Percentiles rank a stretch among this genome's conserved stretches.
Conservation (phyloP, 2,888 invertebrate genomes). For the Melinaea marsaeus region DNA sequence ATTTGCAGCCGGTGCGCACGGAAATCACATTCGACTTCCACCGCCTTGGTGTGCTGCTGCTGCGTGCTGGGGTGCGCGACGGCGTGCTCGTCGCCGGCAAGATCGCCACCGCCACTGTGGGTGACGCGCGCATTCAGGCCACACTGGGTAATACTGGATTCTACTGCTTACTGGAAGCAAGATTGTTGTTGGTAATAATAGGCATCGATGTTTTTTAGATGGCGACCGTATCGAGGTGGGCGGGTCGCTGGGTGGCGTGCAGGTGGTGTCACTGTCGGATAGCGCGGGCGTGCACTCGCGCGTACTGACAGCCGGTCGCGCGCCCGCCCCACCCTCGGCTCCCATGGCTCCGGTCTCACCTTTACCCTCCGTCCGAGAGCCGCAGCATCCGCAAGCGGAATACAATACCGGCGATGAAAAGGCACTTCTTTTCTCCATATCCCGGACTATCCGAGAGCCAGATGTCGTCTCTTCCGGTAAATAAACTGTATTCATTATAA, state of each 20-base stretch:
- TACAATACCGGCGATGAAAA: slow-evolving; percentile 41
- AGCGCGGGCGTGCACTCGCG: slow-evolving; percentile 84
- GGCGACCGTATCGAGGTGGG: slow-evolving; percentile 80
- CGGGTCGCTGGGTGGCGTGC: slow-evolving; percentile 95
- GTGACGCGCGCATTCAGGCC: slow-evolving; percentile 92
- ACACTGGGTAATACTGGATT: slow-evolving; percentile 77
- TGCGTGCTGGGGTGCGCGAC: slow-evolving; percentile 87
- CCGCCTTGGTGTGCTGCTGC: slow-evolving; percentile 90
- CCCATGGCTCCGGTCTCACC: too few relatives aligned
- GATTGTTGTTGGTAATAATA: too few relatives aligned
- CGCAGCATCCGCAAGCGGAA: slow-evolving; percentile 35
- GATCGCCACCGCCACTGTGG: slow-evolving; percentile 95
- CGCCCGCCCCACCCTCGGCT: slow-evolving; percentile 80
- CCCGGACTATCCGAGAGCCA: slow-evolving; percentile 38
- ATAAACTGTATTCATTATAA: neutral
- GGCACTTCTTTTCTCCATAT: slow-evolving; percentile 57
- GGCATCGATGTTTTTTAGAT: slow-evolving; percentile 49
- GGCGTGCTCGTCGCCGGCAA: slow-evolving; percentile 86
- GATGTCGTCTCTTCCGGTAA: neutral
- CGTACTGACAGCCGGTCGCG: slow-evolving; percentile 90
- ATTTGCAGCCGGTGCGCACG: slow-evolving; percentile 73
- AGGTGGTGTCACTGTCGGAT: slow-evolving; percentile 91
- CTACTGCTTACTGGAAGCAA: too few relatives aligned
- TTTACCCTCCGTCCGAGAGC: slow-evolving; percentile 30
- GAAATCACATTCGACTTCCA: slow-evolving; percentile 96